These are phyloP conservation scores for Andricus grossulariae DNA, from an alignment of 1,140 invertebrate genomes.

Conservation along the genomic window DNA sequence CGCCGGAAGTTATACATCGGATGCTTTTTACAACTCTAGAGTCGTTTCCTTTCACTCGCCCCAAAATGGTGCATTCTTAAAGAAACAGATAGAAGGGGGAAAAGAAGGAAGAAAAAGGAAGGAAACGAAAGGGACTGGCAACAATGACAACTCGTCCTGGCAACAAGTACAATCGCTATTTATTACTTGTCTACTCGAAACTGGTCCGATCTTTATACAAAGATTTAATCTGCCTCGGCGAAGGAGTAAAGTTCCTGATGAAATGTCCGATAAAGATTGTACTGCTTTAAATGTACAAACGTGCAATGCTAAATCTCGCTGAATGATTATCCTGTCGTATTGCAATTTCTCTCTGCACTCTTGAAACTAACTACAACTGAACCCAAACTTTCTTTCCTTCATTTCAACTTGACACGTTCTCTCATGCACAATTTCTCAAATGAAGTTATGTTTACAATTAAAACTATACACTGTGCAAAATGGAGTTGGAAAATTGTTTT, in stretches of 20 bases:
- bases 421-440: neutral
- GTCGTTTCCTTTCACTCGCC: neutral
- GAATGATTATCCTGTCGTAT: neutral
- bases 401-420: neutral
- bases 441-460: slow-evolving; percentile 25
- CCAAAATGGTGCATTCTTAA: neutral
- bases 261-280: slow-evolving; percentile 4
- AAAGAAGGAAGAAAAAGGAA: neutral
- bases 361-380: neutral
- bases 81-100: neutral
- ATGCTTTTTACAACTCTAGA: slow-evolving; percentile 17
- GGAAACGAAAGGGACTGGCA: neutral
- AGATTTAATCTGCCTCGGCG: slow-evolving; percentile 8
- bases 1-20: slow-evolving; percentile 11
- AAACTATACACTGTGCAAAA: neutral
- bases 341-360: neutral
- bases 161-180: slow-evolving; percentile 31
- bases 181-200: neutral
- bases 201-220: slow-evolving; percentile 11
- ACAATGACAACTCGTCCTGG: slow-evolving; percentile 31
- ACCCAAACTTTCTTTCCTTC: neutral
- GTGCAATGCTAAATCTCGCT: slow-evolving; percentile 20
- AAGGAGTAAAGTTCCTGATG: slow-evolving; percentile 5
- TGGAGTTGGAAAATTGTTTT: slow-evolving; percentile 5
- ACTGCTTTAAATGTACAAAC: slow-evolving; percentile 20